Evolutionary conservation across 23 tunicate genomes (phyloP).

Genomic region (Phallusia fumigata): DNA sequence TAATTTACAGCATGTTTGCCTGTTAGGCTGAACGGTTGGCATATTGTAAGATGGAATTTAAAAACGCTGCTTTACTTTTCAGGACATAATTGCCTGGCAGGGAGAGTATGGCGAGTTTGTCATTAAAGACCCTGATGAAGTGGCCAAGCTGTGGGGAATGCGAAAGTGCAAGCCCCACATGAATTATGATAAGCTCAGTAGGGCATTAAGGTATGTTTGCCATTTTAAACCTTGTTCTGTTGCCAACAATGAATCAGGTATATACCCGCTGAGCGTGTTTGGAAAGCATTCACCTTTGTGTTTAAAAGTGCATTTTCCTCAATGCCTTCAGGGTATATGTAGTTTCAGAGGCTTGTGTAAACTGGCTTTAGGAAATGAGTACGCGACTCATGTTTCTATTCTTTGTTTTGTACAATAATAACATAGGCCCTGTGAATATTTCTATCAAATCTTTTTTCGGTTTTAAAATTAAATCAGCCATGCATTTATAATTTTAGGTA

Average conservation of each 20-base stretch:
- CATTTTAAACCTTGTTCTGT: not conserved
- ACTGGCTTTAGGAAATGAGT: not conserved
- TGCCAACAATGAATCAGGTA: not conserved
- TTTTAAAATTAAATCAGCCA: not conserved
- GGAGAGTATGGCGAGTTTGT: slow-evolving; percentile 99
- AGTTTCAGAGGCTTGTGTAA: not conserved
- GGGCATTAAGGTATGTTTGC: slow-evolving; percentile 83
- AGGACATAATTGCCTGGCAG: slow-evolving; percentile 93
- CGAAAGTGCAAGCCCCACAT: slow-evolving; percentile 99
- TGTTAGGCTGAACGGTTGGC: no score
- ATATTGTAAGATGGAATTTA: no score
- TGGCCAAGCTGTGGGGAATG: slow-evolving; percentile 99
- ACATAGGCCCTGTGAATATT: not conserved
- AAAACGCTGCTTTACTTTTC: not conserved
- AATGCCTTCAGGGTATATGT: not conserved
- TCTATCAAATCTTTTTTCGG: not conserved
- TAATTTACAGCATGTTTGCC: no score
- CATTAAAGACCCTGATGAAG: slow-evolving; percentile 99
- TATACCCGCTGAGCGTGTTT: not conserved
- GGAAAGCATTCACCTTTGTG: not conserved
- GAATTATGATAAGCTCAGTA: slow-evolving; percentile 97
- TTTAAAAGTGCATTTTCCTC: not conserved
- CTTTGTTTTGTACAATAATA: not conserved
- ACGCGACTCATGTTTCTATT: not conserved
- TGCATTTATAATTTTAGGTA: slow-evolving; percentile 41